Evolutionary conservation across 2,113 vertebrate genomes (phyloP).

Genomic region (Rattus rattus): DNA sequence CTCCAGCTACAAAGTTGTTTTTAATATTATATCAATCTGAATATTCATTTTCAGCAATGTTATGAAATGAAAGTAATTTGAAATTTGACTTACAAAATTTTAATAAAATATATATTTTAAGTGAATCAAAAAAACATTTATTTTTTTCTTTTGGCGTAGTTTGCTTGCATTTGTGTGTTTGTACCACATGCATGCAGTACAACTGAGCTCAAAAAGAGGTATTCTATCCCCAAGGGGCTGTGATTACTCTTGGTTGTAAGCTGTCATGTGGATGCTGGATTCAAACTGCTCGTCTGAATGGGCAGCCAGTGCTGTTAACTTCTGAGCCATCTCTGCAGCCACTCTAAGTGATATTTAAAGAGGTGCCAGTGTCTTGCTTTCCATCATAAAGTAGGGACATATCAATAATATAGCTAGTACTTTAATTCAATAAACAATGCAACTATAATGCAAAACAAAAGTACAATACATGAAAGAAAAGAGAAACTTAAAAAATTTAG

Average conservation of each 20-base stretch:
- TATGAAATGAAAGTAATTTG: neutral
- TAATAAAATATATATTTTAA: neutral
- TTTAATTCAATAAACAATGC: slow-evolving; percentile 12
- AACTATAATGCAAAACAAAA: neutral
- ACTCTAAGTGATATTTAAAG: neutral
- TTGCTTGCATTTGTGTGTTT: neutral
- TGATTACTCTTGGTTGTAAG: neutral
- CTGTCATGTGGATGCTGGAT: neutral
- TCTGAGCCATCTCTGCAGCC: neutral
- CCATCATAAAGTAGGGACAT: neutral
- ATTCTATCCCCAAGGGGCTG: neutral
- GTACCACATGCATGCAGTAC: too few relatives aligned
- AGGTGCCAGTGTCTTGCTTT: neutral
- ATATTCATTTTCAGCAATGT: neutral
- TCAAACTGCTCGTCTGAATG: neutral
- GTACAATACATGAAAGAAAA: slow-evolving; percentile 26
- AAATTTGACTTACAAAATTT: slow-evolving; percentile 13
- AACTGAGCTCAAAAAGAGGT: neutral
- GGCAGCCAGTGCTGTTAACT: neutral
- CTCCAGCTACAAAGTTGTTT: neutral
- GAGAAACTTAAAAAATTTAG: neutral
- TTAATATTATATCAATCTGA: neutral
- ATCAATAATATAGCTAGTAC: neutral
- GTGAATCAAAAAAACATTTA: neutral
- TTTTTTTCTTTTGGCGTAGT: neutral